Evolutionary conservation across 35 echinoderm and acorn worm species (phyloP).

Genomic region (Apostichopus californicus): DNA sequence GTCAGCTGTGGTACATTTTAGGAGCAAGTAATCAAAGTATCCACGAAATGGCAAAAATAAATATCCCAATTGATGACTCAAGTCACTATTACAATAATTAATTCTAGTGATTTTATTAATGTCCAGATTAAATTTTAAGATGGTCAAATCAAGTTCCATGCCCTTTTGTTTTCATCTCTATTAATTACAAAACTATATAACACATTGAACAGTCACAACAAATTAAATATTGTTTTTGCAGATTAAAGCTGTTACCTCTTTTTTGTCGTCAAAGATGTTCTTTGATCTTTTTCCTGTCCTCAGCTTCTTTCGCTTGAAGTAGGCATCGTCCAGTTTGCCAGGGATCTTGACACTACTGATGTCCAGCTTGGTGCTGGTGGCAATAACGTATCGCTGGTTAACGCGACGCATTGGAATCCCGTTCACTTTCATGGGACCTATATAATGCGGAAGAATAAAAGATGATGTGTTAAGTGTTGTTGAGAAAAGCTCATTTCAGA

Average conservation of each 20-base stretch:
- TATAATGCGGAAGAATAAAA: not conserved
- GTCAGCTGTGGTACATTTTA: no score
- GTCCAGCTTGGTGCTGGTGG: conserved; percentile 90
- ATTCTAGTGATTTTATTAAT: no score
- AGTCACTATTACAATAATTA: no score
- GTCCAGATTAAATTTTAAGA: no score
- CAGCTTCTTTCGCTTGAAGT: conserved; percentile 79
- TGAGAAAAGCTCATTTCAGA: not conserved
- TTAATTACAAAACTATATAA: no score
- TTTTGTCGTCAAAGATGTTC: conserved; percentile 89
- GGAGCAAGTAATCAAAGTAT: no score
- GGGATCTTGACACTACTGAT: conserved; percentile 90
- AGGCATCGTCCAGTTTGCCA: conserved; percentile 79
- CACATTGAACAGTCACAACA: no score
- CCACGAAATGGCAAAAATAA: no score
- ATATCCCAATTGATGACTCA: no score
- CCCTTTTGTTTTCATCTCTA: no score
- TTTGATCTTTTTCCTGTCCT: conserved; percentile 74
- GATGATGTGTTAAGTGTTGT: not conserved
- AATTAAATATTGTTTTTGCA: no score
- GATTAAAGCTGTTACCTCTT: conserved; percentile 65
- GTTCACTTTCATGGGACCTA: conserved; percentile 89
- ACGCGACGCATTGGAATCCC: conserved; percentile 87
- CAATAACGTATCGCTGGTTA: conserved; percentile 95
- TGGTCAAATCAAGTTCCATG: no score